Conservation (phyloP, 1,140 invertebrate genomes). For the Chelonus insularis region DNA sequence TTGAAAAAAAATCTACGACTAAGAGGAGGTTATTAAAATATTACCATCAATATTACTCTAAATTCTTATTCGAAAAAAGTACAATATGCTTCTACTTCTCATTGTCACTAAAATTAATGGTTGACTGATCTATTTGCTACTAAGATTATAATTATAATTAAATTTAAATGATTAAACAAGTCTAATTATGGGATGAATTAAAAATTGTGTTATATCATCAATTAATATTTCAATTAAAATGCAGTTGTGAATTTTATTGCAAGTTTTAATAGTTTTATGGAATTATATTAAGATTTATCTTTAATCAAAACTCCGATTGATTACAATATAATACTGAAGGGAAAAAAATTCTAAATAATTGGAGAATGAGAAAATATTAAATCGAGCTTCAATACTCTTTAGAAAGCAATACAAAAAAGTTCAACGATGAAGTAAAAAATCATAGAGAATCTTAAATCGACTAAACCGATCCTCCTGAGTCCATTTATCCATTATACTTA, state of each 20-base stretch:
- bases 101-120: slow-evolving; percentile 19
- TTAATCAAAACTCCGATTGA: too few species aligned
- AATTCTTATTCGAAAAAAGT: not conserved
- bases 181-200: too few species aligned
- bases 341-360: too few species aligned
- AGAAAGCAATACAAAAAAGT: not conserved
- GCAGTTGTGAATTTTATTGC: too few species aligned
- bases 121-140: slow-evolving; percentile 27
- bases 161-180: not conserved
- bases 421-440: not conserved
- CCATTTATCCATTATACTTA: slow-evolving; percentile 19
- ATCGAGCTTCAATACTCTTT: not conserved
- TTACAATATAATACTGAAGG: too few species aligned
- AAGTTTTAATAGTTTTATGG: too few species aligned
- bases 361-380: too few species aligned
- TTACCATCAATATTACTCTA: slow-evolving; percentile 4
- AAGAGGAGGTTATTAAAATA: not conserved
- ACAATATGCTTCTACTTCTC: slow-evolving; percentile 21
- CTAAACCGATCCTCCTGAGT: slow-evolving; percentile 16
- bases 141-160: slow-evolving; percentile 6
- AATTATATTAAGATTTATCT: too few species aligned
- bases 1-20: slow-evolving; percentile 32
- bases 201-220: too few species aligned
- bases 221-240: too few species aligned
- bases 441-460: not conserved